Base-by-base conservation (phyloP, 1,140 invertebrate genomes). In the Aphidius gifuensis region DNA sequence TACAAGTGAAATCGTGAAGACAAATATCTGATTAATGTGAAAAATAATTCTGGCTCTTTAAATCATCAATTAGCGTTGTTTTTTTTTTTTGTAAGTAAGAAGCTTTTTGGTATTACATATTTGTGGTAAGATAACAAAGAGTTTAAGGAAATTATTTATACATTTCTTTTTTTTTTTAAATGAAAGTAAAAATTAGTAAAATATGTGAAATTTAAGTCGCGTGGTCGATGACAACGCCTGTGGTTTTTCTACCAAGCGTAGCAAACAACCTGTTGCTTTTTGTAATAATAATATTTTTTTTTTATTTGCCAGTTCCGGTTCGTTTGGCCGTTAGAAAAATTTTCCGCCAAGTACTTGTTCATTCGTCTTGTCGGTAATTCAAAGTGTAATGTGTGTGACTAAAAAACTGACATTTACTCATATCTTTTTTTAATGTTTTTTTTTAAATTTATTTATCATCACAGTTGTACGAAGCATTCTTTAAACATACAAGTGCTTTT, bases 201-300 rank as follows among this genome's bases (percentile, higher is more conserved):
- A 32, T 32, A 32, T 32, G 23, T 32, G 23, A 32, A 32, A 32
- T 32, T 32, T 32, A 32, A 32, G 4, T 32, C 23, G 23, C 23
- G 23, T 32, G 23, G 23, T 32, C 23, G 23, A 32, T 1, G 23
- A 32, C 23, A 32, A 32, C 23, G 23, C 23, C 42, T 9, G 57
- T 58, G 57, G 39, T 58, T 58, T 58, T 46, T 39, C 32, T 56
- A 9, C 39, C 54, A 56, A 56, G 54, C 54, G 54, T 42, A 49
- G 40, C 57, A 58, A 58, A 58, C 57, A 58, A 49, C 57, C 57
- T 58, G 57, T 58, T 58, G 38, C 46, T 46, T 46, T 46, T 7
- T 44, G 42, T 32, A 3, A 4, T 32, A 32, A 32, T 32, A 32
- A 32, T 32, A 32, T 47, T 46, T 45, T 23, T 9, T 7, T 5